Evolutionary conservation across 1,140 invertebrate species (phyloP), one percentile per base, ranked within the genome.

Genomic region (Drosophila subobscura): DNA sequence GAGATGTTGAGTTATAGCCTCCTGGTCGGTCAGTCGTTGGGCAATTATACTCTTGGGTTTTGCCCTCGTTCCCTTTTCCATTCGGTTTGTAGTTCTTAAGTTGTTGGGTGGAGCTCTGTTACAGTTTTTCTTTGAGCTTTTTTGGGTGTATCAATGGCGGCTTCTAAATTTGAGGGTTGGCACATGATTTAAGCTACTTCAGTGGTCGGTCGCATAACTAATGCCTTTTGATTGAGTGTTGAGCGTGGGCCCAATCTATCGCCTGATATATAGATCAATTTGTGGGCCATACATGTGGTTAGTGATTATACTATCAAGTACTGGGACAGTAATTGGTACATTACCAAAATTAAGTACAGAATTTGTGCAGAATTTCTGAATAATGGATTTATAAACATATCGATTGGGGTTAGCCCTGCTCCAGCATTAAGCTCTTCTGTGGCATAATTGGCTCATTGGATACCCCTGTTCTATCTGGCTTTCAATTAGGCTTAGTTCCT

Each of bases 381-480:
- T 50, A 50, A 27, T 33, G 10, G n/a, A 6, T 23, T 16, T 55
- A 6, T 6, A 4, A 44, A 12, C 44, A 25, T 25, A 27, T 25
- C 4, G 5, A 12, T 45, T 10, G 5, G 16, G 16, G 2, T 45
- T 10, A 5, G 5, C 5, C 5, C 27, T 14, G 6, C 7, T 12
- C n/a, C 25, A 20, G 1, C 6, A n/a, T 5, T 4, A 8, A 14
- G 6, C 20, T 45, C 22, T 37, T 22, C 44, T 37, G 14, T 45
- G 20, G 16, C 20, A 37, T 81, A 68, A 80, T 80, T 81, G 72
- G 58, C 77, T 64, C 50, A 71, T 14, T 57, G 59, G 55, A 47
- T 51, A 67, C 53, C 40, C 33, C 47, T 45, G 33, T 58, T 65
- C 54, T 27, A 46, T 22, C 55, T 64, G 46, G 29, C 57, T 46